Conservation (phyloP, 1,140 invertebrate species). For the Drosophila virilis region DNA sequence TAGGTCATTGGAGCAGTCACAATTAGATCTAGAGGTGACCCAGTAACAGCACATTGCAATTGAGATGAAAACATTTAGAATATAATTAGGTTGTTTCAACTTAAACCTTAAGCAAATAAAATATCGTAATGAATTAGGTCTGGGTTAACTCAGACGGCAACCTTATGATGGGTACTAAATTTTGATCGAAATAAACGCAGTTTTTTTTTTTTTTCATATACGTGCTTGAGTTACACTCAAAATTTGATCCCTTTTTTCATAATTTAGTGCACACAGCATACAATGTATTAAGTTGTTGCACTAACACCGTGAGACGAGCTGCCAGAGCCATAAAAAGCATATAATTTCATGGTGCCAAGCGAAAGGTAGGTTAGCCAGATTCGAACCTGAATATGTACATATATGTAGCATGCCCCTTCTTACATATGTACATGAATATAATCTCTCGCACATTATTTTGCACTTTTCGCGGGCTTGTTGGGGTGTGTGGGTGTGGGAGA, state of each 20-base stretch:
- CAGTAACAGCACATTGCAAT: neutral
- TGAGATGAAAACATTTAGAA: neutral
- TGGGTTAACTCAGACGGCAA: neutral
- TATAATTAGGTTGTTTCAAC: neutral
- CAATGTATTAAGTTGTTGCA: slow-evolving; percentile 18
- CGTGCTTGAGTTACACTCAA: neutral
- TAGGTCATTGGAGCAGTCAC: neutral
- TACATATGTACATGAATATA: slow-evolving; percentile 8
- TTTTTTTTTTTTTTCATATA: slow-evolving; percentile 7
- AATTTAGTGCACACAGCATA: slow-evolving; percentile 8
- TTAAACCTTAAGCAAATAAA: neutral
- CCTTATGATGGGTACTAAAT: neutral
- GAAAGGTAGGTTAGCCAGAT: slow-evolving; percentile 17
- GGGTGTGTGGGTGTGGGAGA: neutral
- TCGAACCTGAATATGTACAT: slow-evolving; percentile 16
- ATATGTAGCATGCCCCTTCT: slow-evolving; percentile 4
- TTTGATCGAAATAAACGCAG: neutral
- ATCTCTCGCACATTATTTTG: slow-evolving; percentile 19
- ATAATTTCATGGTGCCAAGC: slow-evolving; percentile 9
- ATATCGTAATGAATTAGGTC: neutral
- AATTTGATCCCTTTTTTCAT: neutral
- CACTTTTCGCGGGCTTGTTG: slow-evolving; percentile 13
- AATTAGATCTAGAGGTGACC: too few species aligned
- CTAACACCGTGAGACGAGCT: slow-evolving; percentile 22
- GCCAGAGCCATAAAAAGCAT: slow-evolving; percentile 26